Evolutionary conservation across 2,113 vertebrate genomes (phyloP).

Genomic region (Charadrius vociferus): DNA sequence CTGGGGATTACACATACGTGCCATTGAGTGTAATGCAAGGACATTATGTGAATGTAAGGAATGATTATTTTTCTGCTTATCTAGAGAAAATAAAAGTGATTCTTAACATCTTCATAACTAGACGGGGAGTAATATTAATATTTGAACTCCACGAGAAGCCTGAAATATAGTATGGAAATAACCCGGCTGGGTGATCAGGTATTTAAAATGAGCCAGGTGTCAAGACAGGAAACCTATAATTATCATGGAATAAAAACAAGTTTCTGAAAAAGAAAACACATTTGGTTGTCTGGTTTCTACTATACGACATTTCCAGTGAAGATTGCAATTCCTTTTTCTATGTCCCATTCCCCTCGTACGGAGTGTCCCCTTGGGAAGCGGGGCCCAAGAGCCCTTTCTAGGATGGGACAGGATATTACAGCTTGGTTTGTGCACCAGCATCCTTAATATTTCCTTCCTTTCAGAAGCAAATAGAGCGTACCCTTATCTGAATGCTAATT

Average conservation of each 20-base stretch:
- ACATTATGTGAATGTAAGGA: not conserved
- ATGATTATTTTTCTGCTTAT: slow-evolving; percentile 22
- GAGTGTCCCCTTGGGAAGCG: slow-evolving; percentile 41
- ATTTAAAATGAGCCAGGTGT: slow-evolving; percentile 26
- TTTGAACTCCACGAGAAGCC: not conserved
- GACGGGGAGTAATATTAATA: not conserved
- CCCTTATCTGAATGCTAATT: slow-evolving; percentile 99
- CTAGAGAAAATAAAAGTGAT: slow-evolving; percentile 26
- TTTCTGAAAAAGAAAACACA: slow-evolving; percentile 9
- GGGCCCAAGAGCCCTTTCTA: slow-evolving; percentile 76
- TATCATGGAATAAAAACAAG: slow-evolving; percentile 1
- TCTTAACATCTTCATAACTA: not conserved
- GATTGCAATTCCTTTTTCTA: slow-evolving; percentile 36
- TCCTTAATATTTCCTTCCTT: slow-evolving; percentile 89
- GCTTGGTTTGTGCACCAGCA: slow-evolving; percentile 82
- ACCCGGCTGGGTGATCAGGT: not conserved
- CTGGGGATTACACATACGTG: not conserved
- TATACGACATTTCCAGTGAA: not conserved
- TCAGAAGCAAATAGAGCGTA: slow-evolving; percentile 86
- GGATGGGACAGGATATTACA: slow-evolving; percentile 82
- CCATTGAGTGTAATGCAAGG: not conserved
- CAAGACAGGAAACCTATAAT: not conserved
- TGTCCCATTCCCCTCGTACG: slow-evolving; percentile 11
- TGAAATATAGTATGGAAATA: not conserved
- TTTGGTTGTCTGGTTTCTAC: not conserved